Conservation (phyloP, 2,113 vertebrate genomes). For the Leptobrachium leishanense region DNA sequence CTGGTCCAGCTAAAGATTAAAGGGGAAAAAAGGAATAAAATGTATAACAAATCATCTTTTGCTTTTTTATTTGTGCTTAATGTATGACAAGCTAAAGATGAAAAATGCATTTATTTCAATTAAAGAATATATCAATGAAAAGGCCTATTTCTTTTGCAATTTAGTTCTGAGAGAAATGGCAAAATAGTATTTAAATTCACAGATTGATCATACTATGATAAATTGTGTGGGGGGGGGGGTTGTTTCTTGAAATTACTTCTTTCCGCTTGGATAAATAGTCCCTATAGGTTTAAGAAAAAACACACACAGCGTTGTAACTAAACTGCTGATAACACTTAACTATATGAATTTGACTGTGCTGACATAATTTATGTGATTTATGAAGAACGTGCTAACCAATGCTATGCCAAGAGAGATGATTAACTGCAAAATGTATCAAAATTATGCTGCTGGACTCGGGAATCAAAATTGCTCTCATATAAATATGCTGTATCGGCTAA, state of each 20-base stretch:
- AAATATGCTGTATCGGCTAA: slow-evolving; percentile 35
- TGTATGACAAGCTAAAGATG: no score
- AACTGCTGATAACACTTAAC: slow-evolving; percentile 30
- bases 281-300: slow-evolving; percentile 9
- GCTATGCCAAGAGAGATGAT: slow-evolving; percentile 13
- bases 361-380: slow-evolving; percentile 46
- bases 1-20: no score
- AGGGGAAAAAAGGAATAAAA: no score
- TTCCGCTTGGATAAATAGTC: slow-evolving; percentile 25
- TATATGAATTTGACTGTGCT: slow-evolving; percentile 14
- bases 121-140: no score
- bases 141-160: no score
- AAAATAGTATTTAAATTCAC: no score
- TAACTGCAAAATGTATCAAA: slow-evolving; percentile 38
- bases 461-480: slow-evolving; percentile 32
- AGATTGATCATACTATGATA: no score
- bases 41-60: no score
- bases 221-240: no score
- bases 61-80: no score
- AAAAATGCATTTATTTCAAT: no score
- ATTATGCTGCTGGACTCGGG: slow-evolving; percentile 28
- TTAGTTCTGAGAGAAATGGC: no score
- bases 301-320: not conserved
- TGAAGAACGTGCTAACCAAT: slow-evolving; percentile 27
- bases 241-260: not conserved